Base-by-base conservation (phyloP, 2,797 vertebrate species). In the Tenualosa ilisha region DNA sequence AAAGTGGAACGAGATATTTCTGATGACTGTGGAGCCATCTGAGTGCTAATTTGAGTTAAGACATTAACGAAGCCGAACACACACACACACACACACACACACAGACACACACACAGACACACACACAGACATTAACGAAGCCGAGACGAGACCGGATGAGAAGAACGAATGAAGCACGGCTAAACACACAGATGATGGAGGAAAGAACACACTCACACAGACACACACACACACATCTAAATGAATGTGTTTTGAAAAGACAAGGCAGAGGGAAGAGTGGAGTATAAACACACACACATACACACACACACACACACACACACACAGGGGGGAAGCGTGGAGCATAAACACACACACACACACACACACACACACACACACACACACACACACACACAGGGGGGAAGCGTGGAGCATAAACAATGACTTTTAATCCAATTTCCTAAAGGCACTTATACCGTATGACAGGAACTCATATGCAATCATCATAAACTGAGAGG, bases 371-470 rank as follows among this genome's bases (percentile, higher is more conserved):
- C 61, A 65, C 61, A 65, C 61, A 65, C 61, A 65, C 61, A 56
- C 54, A 20, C 54, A 65, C 61, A 65, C 61, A 65, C 61, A 65
- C 61, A 65, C 61, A 56, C 54, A 20, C 54, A 65, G 26, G 92
- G 91, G 92, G 87, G 88, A 92, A 95, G 93, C 94, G 93, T 89
- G 91, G 94, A 92, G 94, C 93, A 94, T 95, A 95, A 95, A 95
- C 93, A 95, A 93, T 94, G 89, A 88, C 91, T 92, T 95, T 94
- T 95, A 95, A 95, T 95, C 92, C 93, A 93, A 94, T 96, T 95
- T 95, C 89, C 91, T 92, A 91, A 94, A 94, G 93, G 86, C 90
- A 90, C 93, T 95, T 94, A 95, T 91, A 92, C 90, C 91, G 86
- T 90, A 91, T 95, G 95, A 96, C 95, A 95, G 92, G 89, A 89